These are phyloP conservation scores for Brotula barbata DNA, from an alignment of 2,797 vertebrate genomes.

Conservation along the genomic window DNA sequence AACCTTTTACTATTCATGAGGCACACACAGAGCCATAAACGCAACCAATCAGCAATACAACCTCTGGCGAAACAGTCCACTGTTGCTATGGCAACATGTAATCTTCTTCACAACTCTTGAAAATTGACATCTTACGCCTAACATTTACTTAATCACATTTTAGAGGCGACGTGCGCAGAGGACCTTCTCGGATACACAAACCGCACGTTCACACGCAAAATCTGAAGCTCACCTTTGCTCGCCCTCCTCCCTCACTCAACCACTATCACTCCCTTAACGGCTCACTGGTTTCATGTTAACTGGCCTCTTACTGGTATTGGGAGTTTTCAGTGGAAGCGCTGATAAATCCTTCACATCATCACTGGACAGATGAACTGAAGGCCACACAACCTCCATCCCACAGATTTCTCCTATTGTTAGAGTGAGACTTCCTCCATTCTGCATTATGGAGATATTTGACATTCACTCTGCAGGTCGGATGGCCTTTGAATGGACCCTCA, in stretches of 20 bases:
- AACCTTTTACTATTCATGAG: slow-evolving; percentile 44
- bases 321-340: too few species aligned
- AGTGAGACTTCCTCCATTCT: too few species aligned
- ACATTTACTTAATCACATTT: neutral
- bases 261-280: neutral
- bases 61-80: slow-evolving; percentile 32
- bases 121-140: neutral
- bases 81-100: slow-evolving; percentile 69
- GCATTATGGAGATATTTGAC: too few species aligned
- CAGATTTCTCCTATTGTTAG: too few species aligned
- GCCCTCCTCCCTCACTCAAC: neutral
- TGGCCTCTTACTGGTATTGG: neutral
- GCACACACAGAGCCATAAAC: slow-evolving; percentile 49
- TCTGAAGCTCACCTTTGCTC: neutral
- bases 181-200: neutral
- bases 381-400: too few species aligned
- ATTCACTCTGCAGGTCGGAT: too few species aligned
- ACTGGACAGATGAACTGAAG: too few species aligned
- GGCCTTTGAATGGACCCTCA: too few species aligned
- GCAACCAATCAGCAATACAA: slow-evolving; percentile 45
- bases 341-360: too few species aligned
- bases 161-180: neutral
- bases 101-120: slow-evolving; percentile 33
- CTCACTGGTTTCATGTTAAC: neutral
- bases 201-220: neutral